These are phyloP conservation scores for Petrocephalus microphthalmus DNA, from an alignment of 2,113 vertebrate species.

Conservation along the genomic window DNA sequence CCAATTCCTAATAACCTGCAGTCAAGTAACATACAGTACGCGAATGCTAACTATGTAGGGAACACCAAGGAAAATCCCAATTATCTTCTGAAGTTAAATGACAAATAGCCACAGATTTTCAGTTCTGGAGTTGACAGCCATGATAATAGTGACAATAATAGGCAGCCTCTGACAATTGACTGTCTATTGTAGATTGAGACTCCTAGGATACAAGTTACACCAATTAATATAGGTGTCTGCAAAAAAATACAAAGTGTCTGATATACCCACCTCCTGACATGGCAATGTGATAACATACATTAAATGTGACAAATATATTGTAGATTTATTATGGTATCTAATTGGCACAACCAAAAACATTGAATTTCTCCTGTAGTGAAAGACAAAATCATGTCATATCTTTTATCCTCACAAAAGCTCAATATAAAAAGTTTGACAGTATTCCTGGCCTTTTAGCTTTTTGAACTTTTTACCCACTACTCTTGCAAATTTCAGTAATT, in stretches of 20 bases:
- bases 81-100: not conserved
- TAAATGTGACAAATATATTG: not conserved
- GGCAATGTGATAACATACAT: not conserved
- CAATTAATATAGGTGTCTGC: not conserved
- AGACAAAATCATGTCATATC: not conserved
- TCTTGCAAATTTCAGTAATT: not conserved
- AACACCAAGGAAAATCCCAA: not conserved
- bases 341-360: not conserved
- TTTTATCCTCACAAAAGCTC: not conserved
- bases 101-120: not conserved
- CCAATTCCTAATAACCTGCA: not conserved
- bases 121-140: not conserved
- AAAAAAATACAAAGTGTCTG: not conserved
- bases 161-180: not conserved
- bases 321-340: not conserved
- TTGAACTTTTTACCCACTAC: slow-evolving; percentile 1
- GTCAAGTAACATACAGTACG: not conserved
- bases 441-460: not conserved
- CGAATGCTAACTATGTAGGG: not conserved
- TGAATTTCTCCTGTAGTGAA: not conserved
- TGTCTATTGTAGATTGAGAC: not conserved
- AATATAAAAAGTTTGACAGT: not conserved
- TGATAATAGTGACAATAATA: not conserved
- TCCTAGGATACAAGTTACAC: not conserved
- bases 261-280: not conserved